Evolutionary conservation across 2,888 invertebrate genomes (phyloP), one percentile per base, ranked within the genome.

Genomic region (Microctonus aethiopoides): DNA sequence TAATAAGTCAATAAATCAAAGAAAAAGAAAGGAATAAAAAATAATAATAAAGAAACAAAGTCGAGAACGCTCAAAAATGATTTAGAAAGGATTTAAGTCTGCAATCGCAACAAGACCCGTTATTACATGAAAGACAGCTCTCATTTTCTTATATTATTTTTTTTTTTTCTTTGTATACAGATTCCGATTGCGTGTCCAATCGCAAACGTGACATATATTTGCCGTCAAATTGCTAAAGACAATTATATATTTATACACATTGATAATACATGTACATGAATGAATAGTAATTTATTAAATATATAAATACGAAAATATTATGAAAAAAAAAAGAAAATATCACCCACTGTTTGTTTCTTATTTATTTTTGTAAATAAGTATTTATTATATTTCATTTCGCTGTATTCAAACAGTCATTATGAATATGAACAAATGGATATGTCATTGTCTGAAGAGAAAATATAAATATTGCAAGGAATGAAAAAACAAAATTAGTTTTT

Each of bases 91-190:
- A 56, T 39, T 66, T 5, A 68, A 66, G 54, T 73, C 75, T 75
- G 74, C 75, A 74, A 72, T 73, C 75, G 74, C 75, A 71, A 72
- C 75, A 73, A 72, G 60, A 67, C 61, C 52, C 36, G 60, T 70
- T 54, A 11, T 24, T 54, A 24, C 24, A 54, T 54, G 11, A 10
- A n/a, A 54, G 10, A 24, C 24, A 24, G 24, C 52, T 24, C 24
- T 29, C 56, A 13, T 22, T 22, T 22, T 56, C n/a, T 56, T 56
- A n/a, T n/a, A n/a, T n/a, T 22, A 26, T 56, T 56, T 56, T 56
- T 24, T 26, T 26, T 22, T 9, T 22, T 26, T 22, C n/a, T 56
- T 56, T 24, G 26, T 63, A 57, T 57, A 61, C 63, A 34, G 16
- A 16, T 7, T 16, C 2, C 20, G 16, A 16, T n/a, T 39, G 6